These are phyloP conservation scores for Andrena hattorfiana DNA, from an alignment of 2,888 invertebrate species.

Conservation along the genomic window DNA sequence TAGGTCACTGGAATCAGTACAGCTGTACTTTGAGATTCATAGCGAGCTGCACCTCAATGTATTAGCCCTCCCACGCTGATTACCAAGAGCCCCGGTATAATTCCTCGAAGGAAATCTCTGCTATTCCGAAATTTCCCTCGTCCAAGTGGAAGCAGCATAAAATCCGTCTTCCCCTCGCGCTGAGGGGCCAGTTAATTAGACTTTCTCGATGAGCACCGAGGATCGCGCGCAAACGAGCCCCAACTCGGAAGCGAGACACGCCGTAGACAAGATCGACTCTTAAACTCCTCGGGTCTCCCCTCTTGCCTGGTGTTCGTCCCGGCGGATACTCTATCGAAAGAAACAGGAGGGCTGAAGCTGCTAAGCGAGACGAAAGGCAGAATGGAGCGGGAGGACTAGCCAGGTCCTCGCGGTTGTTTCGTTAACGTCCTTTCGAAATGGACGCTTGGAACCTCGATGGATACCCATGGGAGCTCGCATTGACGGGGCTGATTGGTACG, in stretches of 20 bases:
- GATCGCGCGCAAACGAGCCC: slow-evolving; percentile 26
- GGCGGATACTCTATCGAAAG: no score
- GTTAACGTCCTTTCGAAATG: neutral
- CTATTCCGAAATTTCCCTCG: neutral
- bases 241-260: slow-evolving; percentile 27
- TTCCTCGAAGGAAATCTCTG: neutral
- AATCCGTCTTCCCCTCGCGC: neutral
- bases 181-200: slow-evolving; percentile 34
- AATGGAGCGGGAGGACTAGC: no score
- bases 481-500: slow-evolving; percentile 26
- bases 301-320: no score
- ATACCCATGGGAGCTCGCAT: slow-evolving; percentile 9
- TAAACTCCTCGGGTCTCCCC: no score
- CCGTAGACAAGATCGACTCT: neutral
- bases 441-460: slow-evolving; percentile 1
- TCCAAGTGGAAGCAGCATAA: neutral
- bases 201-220: slow-evolving; percentile 35
- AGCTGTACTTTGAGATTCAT: no score
- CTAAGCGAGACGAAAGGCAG: no score
- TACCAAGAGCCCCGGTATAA: neutral
- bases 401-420: slow-evolving; percentile 4
- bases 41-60: no score
- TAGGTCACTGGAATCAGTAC: no score
- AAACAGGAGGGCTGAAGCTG: no score
- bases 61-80: neutral